Conservation (phyloP, 37 sponge, comb jelly and placozoan species). For the Chondrilla cf. caribensis region DNA sequence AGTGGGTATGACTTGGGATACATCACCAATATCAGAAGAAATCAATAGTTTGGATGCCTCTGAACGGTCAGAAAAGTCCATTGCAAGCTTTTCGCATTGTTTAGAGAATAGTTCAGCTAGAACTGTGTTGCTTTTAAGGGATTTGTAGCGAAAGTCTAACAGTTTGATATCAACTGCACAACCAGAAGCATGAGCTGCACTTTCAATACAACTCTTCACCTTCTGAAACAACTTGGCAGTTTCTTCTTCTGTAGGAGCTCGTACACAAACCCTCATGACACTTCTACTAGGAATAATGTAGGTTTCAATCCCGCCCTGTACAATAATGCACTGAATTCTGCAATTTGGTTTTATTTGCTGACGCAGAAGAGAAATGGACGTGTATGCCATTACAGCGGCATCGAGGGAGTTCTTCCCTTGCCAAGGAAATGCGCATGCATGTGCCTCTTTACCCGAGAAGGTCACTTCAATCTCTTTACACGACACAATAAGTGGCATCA, state of each 20-base stretch:
- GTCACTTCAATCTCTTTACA: conserved; percentile 27
- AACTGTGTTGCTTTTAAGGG: conserved; percentile 40
- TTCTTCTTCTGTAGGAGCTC: conserved; percentile 59
- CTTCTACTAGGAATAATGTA: conserved; percentile 75
- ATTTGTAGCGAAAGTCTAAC: conserved; percentile 18
- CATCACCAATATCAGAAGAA: conserved; percentile 94
- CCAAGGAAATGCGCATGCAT: conserved; percentile 60
- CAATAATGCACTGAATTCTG: conserved; percentile 80
- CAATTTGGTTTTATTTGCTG: conserved; percentile 91
- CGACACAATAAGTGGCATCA: conserved; percentile 38
- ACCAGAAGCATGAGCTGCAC: conserved; percentile 70
- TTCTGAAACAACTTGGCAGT: conserved; percentile 40
- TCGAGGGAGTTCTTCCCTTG: conserved; percentile 89
- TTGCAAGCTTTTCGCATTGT: conserved; percentile 16
- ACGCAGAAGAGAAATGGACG: conserved; percentile 71
- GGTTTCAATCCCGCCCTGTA: conserved; percentile 74
- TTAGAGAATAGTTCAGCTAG: conserved; percentile 42
- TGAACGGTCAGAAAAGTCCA: background rate
- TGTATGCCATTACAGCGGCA: conserved; percentile 92
- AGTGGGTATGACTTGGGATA: conserved; percentile 67
- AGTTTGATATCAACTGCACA: conserved; percentile 48
- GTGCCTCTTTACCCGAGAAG: conserved; percentile 62
- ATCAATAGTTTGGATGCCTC: conserved; percentile 40
- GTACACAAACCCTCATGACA: conserved; percentile 33
- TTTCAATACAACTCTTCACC: conserved; percentile 54